Conservation (phyloP, 2,113 vertebrate species). For the Menura novaehollandiae region DNA sequence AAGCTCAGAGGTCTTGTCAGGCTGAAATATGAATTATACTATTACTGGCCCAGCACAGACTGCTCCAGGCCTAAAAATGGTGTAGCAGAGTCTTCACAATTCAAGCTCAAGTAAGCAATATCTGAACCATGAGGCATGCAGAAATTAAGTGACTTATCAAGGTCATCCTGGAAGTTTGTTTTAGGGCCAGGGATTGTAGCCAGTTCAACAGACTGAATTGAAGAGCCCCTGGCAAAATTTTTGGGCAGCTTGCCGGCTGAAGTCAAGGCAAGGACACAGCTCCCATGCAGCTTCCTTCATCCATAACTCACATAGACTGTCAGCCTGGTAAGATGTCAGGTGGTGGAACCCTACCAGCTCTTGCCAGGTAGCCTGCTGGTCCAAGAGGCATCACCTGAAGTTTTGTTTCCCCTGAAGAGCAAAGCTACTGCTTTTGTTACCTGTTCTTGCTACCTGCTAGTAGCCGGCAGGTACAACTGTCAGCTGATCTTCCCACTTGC, state of each 20-base stretch:
- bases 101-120: not conserved
- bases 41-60: not conserved
- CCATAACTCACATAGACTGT: not conserved
- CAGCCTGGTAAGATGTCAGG: not conserved
- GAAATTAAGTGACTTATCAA: not conserved
- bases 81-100: not conserved
- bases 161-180: not conserved
- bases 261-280: not conserved
- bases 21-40: not conserved
- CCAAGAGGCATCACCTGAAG: accelerated
- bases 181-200: not conserved
- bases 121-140: not conserved
- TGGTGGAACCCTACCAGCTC: not conserved
- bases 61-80: not conserved
- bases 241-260: not conserved
- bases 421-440: not conserved
- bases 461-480: not conserved
- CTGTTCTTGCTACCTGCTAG: not conserved
- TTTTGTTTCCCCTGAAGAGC: not conserved
- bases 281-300: not conserved
- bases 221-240: not conserved
- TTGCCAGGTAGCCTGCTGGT: not conserved
- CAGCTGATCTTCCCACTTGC: not conserved
- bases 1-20: not conserved
- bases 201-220: not conserved